phyloP scores from a whole-genome alignment of 2,888 invertebrate species.

The Catotricha subobsoleta region DNA sequence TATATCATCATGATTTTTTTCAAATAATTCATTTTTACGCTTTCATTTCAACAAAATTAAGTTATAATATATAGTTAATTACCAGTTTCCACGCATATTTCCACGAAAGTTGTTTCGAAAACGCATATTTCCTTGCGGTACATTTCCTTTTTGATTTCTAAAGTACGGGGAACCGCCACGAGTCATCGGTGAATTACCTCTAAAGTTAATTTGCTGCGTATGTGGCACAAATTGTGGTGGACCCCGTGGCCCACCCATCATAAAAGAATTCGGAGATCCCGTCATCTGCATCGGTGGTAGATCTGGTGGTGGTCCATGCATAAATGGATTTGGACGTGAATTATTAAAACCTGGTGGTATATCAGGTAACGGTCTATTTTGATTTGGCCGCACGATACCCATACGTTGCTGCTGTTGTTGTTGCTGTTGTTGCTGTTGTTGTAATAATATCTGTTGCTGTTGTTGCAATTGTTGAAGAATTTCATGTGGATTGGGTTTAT shows the following conservation, averaged over 20 bases:
- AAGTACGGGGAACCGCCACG: slow-evolving; percentile 8
- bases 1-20: neutral
- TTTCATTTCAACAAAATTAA: too few relatives aligned
- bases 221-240: neutral
- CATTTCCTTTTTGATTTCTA: slow-evolving; percentile 4
- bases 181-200: neutral
- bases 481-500: neutral
- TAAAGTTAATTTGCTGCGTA: slow-evolving; percentile 1
- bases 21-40: neutral
- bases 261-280: neutral
- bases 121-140: slow-evolving; percentile 1
- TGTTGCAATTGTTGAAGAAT: neutral
- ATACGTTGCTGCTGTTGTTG: neutral
- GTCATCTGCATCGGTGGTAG: neutral
- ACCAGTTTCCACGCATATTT: slow-evolving; percentile 4
- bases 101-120: slow-evolving; percentile 5
- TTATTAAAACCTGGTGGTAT: slow-evolving; percentile 2
- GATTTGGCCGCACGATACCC: too few relatives aligned
- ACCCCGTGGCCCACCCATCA: neutral
- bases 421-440: neutral
- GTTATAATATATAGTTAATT: too few relatives aligned
- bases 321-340: neutral
- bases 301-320: neutral
- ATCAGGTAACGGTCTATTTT: neutral
- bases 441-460: neutral